Evolutionary conservation across 1,140 invertebrate species (phyloP), one percentile per base, ranked within the genome.

Genomic region (Aphaenogaster ashmeadi): DNA sequence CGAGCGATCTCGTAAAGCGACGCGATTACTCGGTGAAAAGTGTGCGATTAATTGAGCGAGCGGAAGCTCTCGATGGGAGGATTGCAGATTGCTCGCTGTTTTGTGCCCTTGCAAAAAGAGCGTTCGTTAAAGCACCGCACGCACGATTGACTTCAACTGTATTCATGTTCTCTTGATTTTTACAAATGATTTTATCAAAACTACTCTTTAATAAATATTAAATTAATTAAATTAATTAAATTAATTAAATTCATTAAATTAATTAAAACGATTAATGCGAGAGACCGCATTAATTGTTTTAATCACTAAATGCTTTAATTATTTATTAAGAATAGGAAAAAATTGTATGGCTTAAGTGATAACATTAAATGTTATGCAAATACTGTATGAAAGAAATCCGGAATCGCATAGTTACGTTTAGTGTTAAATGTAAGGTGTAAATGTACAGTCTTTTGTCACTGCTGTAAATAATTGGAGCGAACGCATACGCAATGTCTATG

Each of bases 21-120:
- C 41, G 47, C 18, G 80, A 89, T 90, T 90, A 83, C 85, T 60
- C 44, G 58, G 71, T 58, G 62, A 13, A 60, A 44, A 69, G 50
- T 33, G 56, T 64, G 64, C 64, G 50, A 67, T 81, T 86, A 83
- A 83, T 83, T 56, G 80, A 74, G 67, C 38, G 67, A 83, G 41
- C 21, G 33, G 4, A 60, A 74, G 67, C 41, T 74, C 27, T 60
- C 54, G 54, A 74, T 74, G 38, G 41, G 33, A n/a, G 38, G 52
- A 74, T 15, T 56, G 38, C 47, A 21, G 9, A 27, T 33, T 58
- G 64, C 78, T 27, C 36, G 36, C 21, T 44, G 80, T 83, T 83
- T 83, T 83, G 54, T 9, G 15, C 4, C 13, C 21, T 56, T 33
- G 13, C 21, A 38, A 79, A 79, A 41, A 13, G 52, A 83, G 27